Evolutionary conservation across 2,888 invertebrate species (phyloP).

Genomic region (Cremastinae sp.): DNA sequence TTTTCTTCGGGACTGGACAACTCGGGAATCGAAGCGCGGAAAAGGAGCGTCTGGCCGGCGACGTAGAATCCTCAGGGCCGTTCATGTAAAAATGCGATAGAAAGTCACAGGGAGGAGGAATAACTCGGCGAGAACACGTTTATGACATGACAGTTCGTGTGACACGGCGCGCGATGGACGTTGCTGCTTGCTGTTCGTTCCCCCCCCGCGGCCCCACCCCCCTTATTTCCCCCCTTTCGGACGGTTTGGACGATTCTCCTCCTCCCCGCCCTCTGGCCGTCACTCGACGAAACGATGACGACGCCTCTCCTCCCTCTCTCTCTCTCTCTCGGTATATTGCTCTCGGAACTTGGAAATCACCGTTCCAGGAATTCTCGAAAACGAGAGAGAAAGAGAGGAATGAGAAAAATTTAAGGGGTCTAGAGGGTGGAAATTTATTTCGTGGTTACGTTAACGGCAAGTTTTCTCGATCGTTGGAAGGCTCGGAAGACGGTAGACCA

Average conservation of each 20-base stretch:
- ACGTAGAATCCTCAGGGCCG: conserved; percentile 3
- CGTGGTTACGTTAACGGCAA: conserved; percentile 16
- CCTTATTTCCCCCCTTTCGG: not conserved
- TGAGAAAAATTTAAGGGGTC: conserved; percentile 8
- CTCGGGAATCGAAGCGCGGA: conserved; percentile 5
- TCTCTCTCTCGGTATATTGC: conserved; percentile 21
- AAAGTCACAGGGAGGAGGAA: conserved; percentile 30
- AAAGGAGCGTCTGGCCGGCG: not conserved
- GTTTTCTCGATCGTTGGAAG: conserved; percentile 41
- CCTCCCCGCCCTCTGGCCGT: conserved; percentile 42
- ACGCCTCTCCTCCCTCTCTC: conserved; percentile 60
- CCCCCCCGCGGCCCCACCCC: no score
- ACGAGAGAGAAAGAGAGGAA: conserved; percentile 19
- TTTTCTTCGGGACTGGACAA: not conserved
- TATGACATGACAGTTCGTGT: conserved; percentile 66
- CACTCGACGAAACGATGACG: conserved; percentile 62
- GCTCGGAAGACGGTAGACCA: conserved; percentile 46
- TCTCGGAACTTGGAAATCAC: conserved; percentile 52
- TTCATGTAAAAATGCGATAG: conserved; percentile 27
- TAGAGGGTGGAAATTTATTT: conserved; percentile 5
- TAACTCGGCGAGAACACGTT: conserved; percentile 57
- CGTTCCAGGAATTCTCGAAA: conserved; percentile 51
- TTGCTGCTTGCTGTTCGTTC: no score
- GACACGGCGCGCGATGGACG: conserved; percentile 61
- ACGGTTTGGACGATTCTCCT: conserved; percentile 30